Evolutionary conservation across 2,113 vertebrate species (phyloP).

Genomic region (Dendrocopos noguchii): DNA sequence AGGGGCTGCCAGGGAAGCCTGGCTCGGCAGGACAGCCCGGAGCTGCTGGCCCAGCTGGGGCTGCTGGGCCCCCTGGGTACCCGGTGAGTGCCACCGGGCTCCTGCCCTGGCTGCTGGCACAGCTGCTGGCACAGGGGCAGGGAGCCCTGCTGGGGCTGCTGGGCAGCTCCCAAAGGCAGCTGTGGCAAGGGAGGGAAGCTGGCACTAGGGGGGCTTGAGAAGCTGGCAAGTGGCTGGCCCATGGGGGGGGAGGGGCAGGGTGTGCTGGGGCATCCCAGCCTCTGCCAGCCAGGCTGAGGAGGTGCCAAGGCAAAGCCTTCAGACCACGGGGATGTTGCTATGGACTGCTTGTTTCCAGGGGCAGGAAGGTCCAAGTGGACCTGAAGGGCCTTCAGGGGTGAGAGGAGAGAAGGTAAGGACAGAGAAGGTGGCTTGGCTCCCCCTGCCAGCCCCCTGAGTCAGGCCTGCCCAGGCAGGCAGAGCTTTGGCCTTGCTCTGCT

Average conservation of each 20-base stretch:
- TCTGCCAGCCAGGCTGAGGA: fast-evolving
- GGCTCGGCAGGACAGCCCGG: conserved; percentile 81
- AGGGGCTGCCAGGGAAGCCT: conserved; percentile 76
- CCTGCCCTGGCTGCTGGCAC: fast-evolving
- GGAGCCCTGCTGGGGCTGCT: background rate
- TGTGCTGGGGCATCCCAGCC: background rate
- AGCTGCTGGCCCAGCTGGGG: conserved; percentile 70
- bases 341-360: conserved; percentile 68
- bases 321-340: background rate
- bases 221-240: background rate
- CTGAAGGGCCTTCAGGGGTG: conserved; percentile 73
- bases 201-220: background rate
- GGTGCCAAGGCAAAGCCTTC: background rate
- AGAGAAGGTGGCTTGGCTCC: background rate
- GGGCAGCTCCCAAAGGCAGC: background rate
- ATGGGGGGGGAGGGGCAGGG: fast-evolving
- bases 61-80: conserved; percentile 76
- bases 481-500: fast-evolving
- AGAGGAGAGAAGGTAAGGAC: conserved; percentile 83
- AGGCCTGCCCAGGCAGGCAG: background rate
- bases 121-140: background rate
- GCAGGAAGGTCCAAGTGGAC: conserved; percentile 71
- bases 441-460: background rate
- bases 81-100: conserved; percentile 75
- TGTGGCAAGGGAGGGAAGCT: background rate